Evolutionary conservation across 1,140 invertebrate genomes (phyloP).

Genomic region (Lanistes nyassanus): DNA sequence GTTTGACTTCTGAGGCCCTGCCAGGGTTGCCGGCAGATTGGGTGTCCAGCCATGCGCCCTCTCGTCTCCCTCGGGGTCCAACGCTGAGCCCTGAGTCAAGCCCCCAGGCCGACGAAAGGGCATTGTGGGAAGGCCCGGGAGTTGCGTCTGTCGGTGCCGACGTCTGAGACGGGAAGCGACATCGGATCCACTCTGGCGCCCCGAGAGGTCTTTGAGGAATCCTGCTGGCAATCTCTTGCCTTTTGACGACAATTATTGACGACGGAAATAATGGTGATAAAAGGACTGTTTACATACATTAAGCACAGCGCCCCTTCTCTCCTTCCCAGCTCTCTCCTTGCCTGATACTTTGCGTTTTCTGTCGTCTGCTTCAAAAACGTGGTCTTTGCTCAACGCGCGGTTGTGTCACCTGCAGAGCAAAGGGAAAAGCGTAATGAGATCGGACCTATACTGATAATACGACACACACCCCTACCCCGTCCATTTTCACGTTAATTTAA

Average conservation of each 20-base stretch:
- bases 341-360: no score
- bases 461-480: no score
- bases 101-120: not conserved
- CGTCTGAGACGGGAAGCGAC: not conserved
- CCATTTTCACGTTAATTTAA: no score
- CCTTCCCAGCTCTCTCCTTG: no score
- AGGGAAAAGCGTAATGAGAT: no score
- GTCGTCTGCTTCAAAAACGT: not conserved
- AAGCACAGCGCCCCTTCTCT: not conserved
- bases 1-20: not conserved
- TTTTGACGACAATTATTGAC: not conserved
- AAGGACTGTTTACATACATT: not conserved
- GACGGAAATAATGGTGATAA: not conserved
- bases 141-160: no score
- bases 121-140: no score
- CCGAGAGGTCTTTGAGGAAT: not conserved
- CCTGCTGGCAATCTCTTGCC: not conserved
- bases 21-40: slow-evolving; percentile 4
- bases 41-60: not conserved
- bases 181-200: not conserved
- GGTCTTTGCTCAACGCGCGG: not conserved
- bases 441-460: no score
- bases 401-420: no score
- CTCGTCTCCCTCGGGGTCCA: not conserved
- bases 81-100: not conserved